Evolutionary conservation across 2,113 vertebrate genomes (phyloP), one percentile per base, ranked within the genome.

Genomic region (Ginglymostoma cirratum): DNA sequence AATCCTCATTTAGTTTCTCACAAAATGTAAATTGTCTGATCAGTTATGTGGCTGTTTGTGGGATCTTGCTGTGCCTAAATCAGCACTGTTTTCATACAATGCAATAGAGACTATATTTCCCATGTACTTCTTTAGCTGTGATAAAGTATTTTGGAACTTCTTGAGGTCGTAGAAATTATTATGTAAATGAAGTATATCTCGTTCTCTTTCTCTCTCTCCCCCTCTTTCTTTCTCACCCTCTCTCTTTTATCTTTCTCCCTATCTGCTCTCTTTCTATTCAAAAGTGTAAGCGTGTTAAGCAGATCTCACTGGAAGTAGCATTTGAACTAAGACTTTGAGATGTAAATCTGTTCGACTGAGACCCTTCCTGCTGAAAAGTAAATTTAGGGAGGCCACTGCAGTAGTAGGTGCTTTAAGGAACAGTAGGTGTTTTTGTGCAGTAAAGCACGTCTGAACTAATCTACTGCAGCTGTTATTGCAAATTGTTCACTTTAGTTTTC

Each of bases 401-500:
- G 17, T 21, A 19, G 42, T 42, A 5, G 92, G 92, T 42, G 21
- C 21, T 93, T 3, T 94, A 42, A 30, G 38, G 94, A 95, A 95
- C 94, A 52, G 24, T 97, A 97, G 96, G 94, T 97, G 96, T 95
- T 66, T 55, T 83, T 96, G 61, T 96, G 94, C 96, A 97, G 86
- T 70, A 5, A 45, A 80, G 95, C 96, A 96, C 14, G 15, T 94
- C 42, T 70, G 65, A 94, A 38, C n/a, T 94, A 67, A 94, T 34
- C 24, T 67, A 10, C 66, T 42, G 61, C 67, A 76, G 69, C 45
- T 95, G 94, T 72, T 96, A 67, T 52, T 96, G 70, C 95, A 89
- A 19, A 12, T 30, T 78, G 15, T 97, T 97, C 96, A 97, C 92
- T 96, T 92, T 96, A 96, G 96, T 96, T 97, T 97, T 97, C 96